Evolutionary conservation across 2,113 vertebrate genomes (phyloP).

Genomic region (Leptobrachium ailaonicum): DNA sequence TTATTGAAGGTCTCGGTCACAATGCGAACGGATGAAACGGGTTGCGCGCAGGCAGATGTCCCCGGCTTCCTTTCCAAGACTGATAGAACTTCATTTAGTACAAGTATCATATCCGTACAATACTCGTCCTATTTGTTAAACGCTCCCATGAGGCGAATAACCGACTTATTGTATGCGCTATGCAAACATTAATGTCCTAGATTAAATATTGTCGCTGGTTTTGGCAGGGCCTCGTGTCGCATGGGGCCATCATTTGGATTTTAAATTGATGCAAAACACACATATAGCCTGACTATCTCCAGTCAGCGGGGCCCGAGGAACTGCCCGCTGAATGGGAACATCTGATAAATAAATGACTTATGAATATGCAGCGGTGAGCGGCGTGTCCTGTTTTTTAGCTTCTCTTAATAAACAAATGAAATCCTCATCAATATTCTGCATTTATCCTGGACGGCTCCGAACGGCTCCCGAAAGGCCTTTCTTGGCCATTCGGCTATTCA

Average conservation of each 20-base stretch:
- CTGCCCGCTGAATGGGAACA: background rate
- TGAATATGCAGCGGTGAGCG: background rate
- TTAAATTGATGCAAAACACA: constrained; percentile 34
- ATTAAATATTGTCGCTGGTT: background rate
- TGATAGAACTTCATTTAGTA: background rate
- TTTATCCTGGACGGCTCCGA: background rate
- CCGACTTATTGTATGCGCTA: background rate
- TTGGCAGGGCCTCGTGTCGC: background rate
- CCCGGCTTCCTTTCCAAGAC: no score
- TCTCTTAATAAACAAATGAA: constrained; percentile 30
- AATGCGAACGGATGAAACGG: no score
- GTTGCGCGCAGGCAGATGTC: no score
- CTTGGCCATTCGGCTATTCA: background rate
- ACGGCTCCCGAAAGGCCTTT: no score
- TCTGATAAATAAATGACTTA: constrained; percentile 42
- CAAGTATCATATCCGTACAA: background rate
- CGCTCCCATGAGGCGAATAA: background rate
- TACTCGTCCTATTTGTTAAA: background rate
- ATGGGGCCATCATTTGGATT: constrained; percentile 21
- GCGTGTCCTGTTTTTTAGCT: background rate
- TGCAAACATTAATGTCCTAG: background rate
- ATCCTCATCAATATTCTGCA: constrained; percentile 8
- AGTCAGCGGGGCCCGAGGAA: constrained; percentile 42
- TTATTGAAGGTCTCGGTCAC: no score
- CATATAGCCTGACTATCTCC: constrained; percentile 25